Evolutionary conservation across 1,140 invertebrate genomes (phyloP), one percentile per base, ranked within the genome.

Genomic region (Dufourea novaeangliae): DNA sequence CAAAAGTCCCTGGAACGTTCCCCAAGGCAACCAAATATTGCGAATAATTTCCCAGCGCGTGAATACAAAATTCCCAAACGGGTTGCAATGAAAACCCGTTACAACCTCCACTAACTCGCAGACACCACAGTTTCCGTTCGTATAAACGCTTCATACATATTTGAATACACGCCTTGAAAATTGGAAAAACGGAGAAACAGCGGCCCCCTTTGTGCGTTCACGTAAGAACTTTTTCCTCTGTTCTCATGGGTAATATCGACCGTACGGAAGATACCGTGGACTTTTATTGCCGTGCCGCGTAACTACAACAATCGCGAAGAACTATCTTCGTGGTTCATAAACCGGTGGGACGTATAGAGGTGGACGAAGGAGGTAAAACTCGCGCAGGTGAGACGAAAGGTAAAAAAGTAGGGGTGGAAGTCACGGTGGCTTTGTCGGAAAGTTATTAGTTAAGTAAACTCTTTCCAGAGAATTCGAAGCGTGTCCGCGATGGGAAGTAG

Each of bases 401-500:
- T 8, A 14, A 20, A 37, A 8, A 50, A 10, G 39, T 14, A 17
- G 57, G 29, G 4, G 52, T 12, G 27, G 22, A 46, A 27, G 41
- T 50, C 34, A 12, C 3, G 57, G 54, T 27, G 50, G 63, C 29
- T 63, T 17, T 1, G 39, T 11, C 8, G 39, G 41, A 46, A 72
- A 64, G 59, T 72, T 46, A 72, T 64, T 52, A 52, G 59, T 63
- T 29, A 14, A 52, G 22, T 11, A 63, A 72, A 39, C 70, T 52
- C 37, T 17, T 50, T n/a, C 5, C 17, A 2, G 20, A 11, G 41
- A 29, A 52, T 7, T n/a, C 25, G 1, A 34, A 44, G 37, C 14
- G 29, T 4, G 70, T 27, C 27, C 17, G 6, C n/a, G 44, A n/a
- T 17, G 14, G 41, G 39, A 10, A 25, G 29, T 57, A 37, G 14